Percentiles rank a stretch among this genome's conserved stretches.
Evolutionary conservation across 2,888 invertebrate genomes (phyloP).

Genomic region (Lampropteryx suffumata): DNA sequence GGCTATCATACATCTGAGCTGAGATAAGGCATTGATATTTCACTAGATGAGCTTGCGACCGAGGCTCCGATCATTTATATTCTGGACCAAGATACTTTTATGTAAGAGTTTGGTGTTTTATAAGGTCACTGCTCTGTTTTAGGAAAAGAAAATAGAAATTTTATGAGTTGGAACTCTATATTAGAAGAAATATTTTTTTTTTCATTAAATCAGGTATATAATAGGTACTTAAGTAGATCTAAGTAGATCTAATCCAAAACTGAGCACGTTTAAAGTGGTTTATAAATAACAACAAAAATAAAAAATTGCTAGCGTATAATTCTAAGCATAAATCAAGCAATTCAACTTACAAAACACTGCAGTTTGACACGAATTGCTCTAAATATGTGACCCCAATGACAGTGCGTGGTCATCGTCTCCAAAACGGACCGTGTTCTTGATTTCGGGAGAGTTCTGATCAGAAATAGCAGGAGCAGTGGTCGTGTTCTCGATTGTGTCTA

Average conservation of each 20-base stretch:
- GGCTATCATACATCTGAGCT: slow-evolving; percentile 29
- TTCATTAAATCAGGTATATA: no score
- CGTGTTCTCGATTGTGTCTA: slow-evolving; percentile 62
- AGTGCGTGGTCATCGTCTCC: slow-evolving; percentile 50
- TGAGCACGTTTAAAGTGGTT: no score
- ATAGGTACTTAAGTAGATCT: no score
- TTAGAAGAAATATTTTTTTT: neutral
- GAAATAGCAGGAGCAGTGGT: slow-evolving; percentile 73
- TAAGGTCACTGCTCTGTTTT: slow-evolving; percentile 7
- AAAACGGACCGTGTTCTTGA: slow-evolving; percentile 62
- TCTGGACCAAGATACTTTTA: slow-evolving; percentile 22
- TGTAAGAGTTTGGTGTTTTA: slow-evolving; percentile 8
- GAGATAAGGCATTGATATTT: slow-evolving; percentile 33
- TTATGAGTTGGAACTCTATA: neutral
- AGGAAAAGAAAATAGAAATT: neutral
- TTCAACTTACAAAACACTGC: slow-evolving; percentile 40
- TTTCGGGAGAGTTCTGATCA: slow-evolving; percentile 61
- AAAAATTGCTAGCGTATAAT: neutral
- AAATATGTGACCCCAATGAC: slow-evolving; percentile 56
- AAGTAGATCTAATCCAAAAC: no score
- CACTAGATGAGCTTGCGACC: slow-evolving; percentile 9
- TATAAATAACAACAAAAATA: no score
- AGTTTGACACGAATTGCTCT: slow-evolving; percentile 51
- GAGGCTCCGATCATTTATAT: slow-evolving; percentile 33
- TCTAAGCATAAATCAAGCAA: slow-evolving; percentile 8